Evolutionary conservation across 2,888 invertebrate genomes (phyloP), one percentile per base, ranked within the genome.

Genomic region (Oxyteleia sp.): DNA sequence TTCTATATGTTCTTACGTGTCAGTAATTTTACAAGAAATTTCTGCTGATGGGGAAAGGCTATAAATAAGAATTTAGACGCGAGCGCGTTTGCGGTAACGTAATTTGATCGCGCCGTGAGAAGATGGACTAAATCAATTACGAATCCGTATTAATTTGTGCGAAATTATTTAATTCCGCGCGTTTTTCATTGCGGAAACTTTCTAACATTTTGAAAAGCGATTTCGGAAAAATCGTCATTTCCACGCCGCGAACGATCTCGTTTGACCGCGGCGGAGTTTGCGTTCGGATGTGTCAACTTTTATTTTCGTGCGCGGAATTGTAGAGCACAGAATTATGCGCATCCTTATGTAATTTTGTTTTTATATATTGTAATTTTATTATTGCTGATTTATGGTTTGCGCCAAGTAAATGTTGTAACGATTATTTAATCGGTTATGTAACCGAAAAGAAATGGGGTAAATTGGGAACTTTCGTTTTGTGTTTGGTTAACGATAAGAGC

Each of bases 391-490:
- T 57, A 41, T 41, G 11, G 35, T 11, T 35, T 4, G 20, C 8
- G 23, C 23, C 49, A n/a, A 26, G 23, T n/a, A 23, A 18, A 61
- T 32, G 43, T 45, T 61, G 61, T 8, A 61, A 61, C 45, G 32
- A 45, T 61, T 61, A 45, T 32, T 61, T 61, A 61, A 61, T 45
- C 61, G 23, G 45, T 61, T 61, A 61, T 61, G 29, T 29, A 8
- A 57, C 23, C 5, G 1, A 41, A 59, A 41, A 35, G n/a, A 59
- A 59, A 26, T 59, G 15, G 26, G 11, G 4, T 23, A 35, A 59
- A 23, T 43, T 15, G 26, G n/a, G 1, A 11, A 26, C 59, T 59
- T 59, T 59, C 59, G 41, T 38, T 57, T 57, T 11, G 7, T 7
- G 26, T 26, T 26, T 26, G 2, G 11, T 11, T 59, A 11, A 35